phyloP scores from a whole-genome alignment of 2,797 vertebrate genomes.

The Apogon hyalosoma region DNA sequence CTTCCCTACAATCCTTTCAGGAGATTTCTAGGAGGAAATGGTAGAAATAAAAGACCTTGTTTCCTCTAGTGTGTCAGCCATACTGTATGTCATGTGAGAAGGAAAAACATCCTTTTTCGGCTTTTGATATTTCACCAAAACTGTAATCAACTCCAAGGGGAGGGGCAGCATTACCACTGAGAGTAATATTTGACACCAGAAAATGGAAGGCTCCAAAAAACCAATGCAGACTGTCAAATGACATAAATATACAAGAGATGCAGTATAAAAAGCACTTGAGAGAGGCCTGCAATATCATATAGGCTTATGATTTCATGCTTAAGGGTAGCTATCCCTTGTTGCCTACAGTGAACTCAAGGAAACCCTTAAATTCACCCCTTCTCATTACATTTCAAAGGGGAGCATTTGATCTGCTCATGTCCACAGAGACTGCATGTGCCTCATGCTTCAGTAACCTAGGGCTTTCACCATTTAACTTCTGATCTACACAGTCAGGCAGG shows the following conservation, averaged over 20 bases:
- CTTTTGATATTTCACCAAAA: constrained; percentile 34
- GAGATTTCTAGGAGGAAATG: constrained; percentile 56
- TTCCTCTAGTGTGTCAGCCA: constrained; percentile 58
- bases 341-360: constrained; percentile 18
- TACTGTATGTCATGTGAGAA: constrained; percentile 27
- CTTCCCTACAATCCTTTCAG: constrained; percentile 58
- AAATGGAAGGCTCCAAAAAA: background rate
- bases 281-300: background rate
- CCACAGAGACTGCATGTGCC: constrained; percentile 47
- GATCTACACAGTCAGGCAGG: constrained; percentile 45
- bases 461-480: constrained; percentile 64
- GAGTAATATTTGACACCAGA: constrained; percentile 11
- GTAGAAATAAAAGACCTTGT: constrained; percentile 49
- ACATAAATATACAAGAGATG: constrained; percentile 6
- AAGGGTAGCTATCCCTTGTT: background rate
- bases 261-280: constrained; percentile 8
- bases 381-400: constrained; percentile 66
- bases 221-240: background rate
- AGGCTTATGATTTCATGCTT: constrained; percentile 8
- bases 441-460: constrained; percentile 41
- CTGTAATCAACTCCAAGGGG: constrained; percentile 1
- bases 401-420: constrained; percentile 60
- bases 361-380: constrained; percentile 46
- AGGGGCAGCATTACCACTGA: constrained; percentile 6
- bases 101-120: constrained; percentile 25